Base-by-base conservation (phyloP, 2,797 vertebrate genomes). In the Lepus townsendii region DNA sequence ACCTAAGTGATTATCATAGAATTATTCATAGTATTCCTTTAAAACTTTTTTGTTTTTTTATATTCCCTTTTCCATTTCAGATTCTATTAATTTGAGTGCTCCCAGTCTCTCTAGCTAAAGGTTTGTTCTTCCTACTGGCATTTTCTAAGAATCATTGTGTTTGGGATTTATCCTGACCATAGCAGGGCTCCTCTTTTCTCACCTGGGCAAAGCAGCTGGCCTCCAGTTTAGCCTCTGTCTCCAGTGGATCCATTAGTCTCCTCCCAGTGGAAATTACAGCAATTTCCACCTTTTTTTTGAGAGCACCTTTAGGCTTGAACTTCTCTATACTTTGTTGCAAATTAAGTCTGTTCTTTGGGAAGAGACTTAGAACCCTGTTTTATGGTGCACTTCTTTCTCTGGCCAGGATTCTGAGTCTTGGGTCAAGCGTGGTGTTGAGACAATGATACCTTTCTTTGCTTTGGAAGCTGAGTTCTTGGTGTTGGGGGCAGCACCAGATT, bases 291-390 rank as follows among this genome's bases (percentile, higher is more conserved):
- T 95, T 54, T 69, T 52, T 89, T 96, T 54, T 71, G 60, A 95
- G 68, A 71, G 17, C 30, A 26, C 54, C 10, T 26, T 63, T 27
- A 65, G 4, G 30, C 19, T 85, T 72, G 42, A 69, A 83, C 20
- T 63, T 92, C 6, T 75, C 63, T 52, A 83, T 16, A 32, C 20
- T 92, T 26, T 27, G 10, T 68, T 84, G 30, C 20, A 93, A 75
- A 88, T 94, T 26, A 62, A 94, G 27, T 92, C 32, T n/a, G 3
- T 91, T 92, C 38, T 91, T 92, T 88, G 76, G 52, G 57, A 66
- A 82, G 77, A 80, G n/a, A 88, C 83, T 42, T 68, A 60, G 68
- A 88, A 6, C n/a, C 84, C 32, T 54, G 22, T 86, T 86, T 69
- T 83, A 50, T 83, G 17, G 20, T 32, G 7, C 73, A 7, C 52